Percentiles rank a stretch among this genome's conserved stretches.
Evolutionary conservation across 1,140 invertebrate species (phyloP).

Genomic region (Heliconius hewitsoni): DNA sequence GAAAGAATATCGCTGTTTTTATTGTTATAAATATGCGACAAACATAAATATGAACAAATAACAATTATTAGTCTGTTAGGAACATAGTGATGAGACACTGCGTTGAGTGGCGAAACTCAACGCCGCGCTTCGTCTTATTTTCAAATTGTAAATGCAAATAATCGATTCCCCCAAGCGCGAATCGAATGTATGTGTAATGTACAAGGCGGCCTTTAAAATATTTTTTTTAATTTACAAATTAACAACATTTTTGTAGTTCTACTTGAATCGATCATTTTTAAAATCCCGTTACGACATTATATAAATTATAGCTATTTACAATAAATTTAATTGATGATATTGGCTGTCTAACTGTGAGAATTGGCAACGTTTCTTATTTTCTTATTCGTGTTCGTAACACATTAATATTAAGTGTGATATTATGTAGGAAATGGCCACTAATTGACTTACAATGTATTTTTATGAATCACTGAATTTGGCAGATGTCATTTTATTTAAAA

Average conservation of each 20-base stretch:
- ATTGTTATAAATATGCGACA: too few relatives aligned
- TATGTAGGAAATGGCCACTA: constrained; percentile 5
- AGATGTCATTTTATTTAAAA: not conserved
- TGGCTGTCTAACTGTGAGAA: not conserved
- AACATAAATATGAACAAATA: too few relatives aligned
- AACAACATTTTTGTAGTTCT: not conserved
- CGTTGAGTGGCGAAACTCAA: too few relatives aligned
- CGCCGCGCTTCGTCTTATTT: too few relatives aligned
- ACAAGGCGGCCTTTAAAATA: not conserved
- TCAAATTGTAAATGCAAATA: too few relatives aligned
- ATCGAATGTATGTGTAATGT: too few relatives aligned
- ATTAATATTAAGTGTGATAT: constrained; percentile 9
- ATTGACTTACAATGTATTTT: constrained; percentile 13
- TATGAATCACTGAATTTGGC: not conserved
- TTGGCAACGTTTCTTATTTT: not conserved
- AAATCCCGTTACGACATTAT: not conserved
- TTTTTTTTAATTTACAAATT: not conserved
- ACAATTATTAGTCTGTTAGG: too few relatives aligned
- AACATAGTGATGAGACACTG: too few relatives aligned
- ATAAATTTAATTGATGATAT: constrained; percentile 13
- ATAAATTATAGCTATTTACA: not conserved
- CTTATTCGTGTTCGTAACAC: not conserved
- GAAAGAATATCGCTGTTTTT: too few relatives aligned
- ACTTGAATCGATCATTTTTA: not conserved
- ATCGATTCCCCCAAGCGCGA: not conserved